These are phyloP conservation scores for Papilio protenor DNA, from an alignment of 2,888 invertebrate genomes.

Conservation along the genomic window DNA sequence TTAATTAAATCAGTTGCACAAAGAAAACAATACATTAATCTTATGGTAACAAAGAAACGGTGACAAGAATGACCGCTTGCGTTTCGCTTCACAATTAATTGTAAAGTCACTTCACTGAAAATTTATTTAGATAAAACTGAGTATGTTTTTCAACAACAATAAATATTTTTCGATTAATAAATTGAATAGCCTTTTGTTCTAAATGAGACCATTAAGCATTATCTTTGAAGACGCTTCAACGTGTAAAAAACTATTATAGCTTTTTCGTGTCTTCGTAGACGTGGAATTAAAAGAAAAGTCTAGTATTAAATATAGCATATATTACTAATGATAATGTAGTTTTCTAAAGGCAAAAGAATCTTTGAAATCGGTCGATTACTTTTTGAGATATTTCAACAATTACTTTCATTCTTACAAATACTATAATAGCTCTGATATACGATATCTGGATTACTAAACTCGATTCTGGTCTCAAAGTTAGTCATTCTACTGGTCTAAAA, in stretches of 20 bases:
- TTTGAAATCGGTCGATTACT: too few species aligned
- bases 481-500: too few species aligned
- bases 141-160: neutral
- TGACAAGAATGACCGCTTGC: neutral
- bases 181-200: neutral
- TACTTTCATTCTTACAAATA: too few species aligned
- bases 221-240: neutral
- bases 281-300: too few species aligned
- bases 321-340: too few species aligned
- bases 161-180: neutral
- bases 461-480: neutral
- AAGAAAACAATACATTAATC: neutral
- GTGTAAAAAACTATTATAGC: too few species aligned
- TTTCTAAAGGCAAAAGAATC: too few species aligned
- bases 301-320: too few species aligned
- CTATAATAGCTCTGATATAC: too few species aligned
- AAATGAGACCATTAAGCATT: neutral
- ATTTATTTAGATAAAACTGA: neutral
- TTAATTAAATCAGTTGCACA: neutral
- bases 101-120: neutral
- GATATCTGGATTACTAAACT: too few species aligned
- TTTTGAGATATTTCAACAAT: too few species aligned
- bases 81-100: neutral
- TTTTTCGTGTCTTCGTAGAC: too few species aligned
- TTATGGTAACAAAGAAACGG: constrained; percentile 4